Conservation (phyloP, 1,140 invertebrate species). For the Tetranychus urticae region DNA sequence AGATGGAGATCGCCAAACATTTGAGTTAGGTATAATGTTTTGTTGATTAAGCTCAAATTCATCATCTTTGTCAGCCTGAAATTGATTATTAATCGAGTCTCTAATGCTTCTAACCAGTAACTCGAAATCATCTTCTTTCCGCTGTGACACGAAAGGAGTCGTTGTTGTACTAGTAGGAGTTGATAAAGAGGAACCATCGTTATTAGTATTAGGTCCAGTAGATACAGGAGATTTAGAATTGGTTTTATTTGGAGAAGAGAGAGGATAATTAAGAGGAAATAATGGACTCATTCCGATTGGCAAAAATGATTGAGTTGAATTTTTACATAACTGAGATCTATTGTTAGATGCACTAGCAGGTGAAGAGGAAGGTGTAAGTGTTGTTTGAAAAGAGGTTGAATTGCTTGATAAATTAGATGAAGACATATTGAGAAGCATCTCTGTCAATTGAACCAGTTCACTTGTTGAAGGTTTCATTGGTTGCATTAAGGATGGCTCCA, state of each 20-base stretch:
- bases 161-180: no score
- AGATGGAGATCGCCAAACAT: not conserved
- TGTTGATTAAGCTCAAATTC: not conserved
- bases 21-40: not conserved
- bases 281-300: not conserved
- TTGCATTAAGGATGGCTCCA: no score
- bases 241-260: not conserved
- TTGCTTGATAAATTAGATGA: not conserved
- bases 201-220: no score
- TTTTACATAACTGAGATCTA: not conserved
- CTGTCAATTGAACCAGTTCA: not conserved
- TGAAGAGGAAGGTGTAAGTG: not conserved
- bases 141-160: not conserved
- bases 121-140: conserved; percentile 7
- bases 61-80: not conserved
- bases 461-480: not conserved
- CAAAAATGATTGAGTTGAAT: not conserved
- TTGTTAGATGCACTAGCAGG: no score
- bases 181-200: no score
- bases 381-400: not conserved
- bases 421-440: not conserved
- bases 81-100: conserved; percentile 5
- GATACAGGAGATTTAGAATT: no score
- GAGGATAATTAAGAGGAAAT: not conserved
- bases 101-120: conserved; percentile 3